phyloP scores from a whole-genome alignment of 1,140 invertebrate species.

The Diabrotica undecimpunctata region DNA sequence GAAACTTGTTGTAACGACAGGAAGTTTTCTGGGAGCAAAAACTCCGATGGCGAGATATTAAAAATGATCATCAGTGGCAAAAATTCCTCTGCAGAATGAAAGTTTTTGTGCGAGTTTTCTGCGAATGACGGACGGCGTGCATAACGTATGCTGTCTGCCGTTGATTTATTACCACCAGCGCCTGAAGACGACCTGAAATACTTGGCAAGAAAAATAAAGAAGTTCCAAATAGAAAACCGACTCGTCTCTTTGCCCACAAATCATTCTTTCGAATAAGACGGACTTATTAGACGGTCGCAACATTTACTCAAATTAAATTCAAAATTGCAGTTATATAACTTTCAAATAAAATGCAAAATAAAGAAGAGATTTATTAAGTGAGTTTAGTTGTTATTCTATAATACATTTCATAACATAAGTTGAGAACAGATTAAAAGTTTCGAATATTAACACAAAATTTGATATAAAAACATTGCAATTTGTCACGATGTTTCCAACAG shows the following conservation, averaged over 20 bases:
- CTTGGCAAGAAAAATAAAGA: constrained; percentile 45
- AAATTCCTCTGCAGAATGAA: constrained; percentile 24
- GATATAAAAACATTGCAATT: no score
- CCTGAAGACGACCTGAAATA: constrained; percentile 35
- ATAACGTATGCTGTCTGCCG: constrained; percentile 43
- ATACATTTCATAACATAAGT: no score
- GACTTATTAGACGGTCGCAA: no score
- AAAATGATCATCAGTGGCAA: constrained; percentile 24
- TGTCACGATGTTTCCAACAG: no score
- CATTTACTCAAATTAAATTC: no score
- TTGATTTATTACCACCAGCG: constrained; percentile 43
- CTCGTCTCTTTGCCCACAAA: constrained; percentile 46
- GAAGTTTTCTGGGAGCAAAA: constrained; percentile 16
- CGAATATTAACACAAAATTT: no score
- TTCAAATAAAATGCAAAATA: no score
- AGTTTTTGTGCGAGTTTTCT: constrained; percentile 32
- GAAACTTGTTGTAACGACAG: constrained; percentile 5
- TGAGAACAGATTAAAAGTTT: no score
- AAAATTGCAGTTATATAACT: no score
- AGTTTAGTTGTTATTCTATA: no score
- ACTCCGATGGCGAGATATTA: constrained; percentile 18
- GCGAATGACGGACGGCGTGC: constrained; percentile 39
- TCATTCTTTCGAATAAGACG: constrained; percentile 33
- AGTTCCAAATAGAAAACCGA: constrained; percentile 47
- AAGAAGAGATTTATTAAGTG: no score